A percentile compares a stretch with the other conserved stretches of the same genome.
Evolutionary conservation across 2,797 vertebrate genomes (phyloP).

Genomic region (Acrossocheilus fasciatus): DNA sequence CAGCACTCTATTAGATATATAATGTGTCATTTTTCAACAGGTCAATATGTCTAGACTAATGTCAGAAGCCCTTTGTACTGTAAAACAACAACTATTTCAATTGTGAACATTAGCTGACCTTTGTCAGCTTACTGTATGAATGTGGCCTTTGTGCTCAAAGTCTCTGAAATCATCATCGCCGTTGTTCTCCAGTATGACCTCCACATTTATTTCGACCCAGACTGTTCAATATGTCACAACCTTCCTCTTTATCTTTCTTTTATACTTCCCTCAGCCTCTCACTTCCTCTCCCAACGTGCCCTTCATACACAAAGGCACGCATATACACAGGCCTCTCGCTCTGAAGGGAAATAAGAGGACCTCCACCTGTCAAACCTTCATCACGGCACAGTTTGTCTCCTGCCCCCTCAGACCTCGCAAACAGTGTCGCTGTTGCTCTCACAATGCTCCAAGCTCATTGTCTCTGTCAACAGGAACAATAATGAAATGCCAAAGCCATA

Average conservation of each 20-base stretch:
- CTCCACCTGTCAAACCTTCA: conserved; percentile 52
- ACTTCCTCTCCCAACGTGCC: not conserved
- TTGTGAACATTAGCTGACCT: not conserved
- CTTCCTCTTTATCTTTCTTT: conserved; percentile 11
- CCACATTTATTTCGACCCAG: not conserved
- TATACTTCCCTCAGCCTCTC: not conserved
- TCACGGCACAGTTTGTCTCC: conserved; percentile 44
- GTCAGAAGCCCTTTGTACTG: not conserved
- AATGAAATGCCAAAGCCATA: conserved; percentile 60
- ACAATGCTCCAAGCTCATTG: conserved; percentile 44
- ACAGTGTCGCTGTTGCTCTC: conserved; percentile 31
- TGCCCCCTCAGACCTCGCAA: conserved; percentile 51
- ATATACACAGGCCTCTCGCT: conserved; percentile 11
- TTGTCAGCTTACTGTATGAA: not conserved
- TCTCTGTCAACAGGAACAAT: conserved; percentile 59
- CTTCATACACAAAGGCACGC: conserved; percentile 31
- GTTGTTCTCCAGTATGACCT: conserved; percentile 13
- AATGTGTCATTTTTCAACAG: too few species aligned
- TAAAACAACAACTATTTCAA: not conserved
- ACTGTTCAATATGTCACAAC: conserved; percentile 6
- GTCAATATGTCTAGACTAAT: too few species aligned
- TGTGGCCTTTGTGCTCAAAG: not conserved
- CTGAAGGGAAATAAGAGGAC: conserved; percentile 45
- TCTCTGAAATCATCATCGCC: not conserved
- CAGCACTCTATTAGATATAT: too few species aligned